Conservation (phyloP, 2,888 invertebrate genomes). For the Eristalis arbustorum region DNA sequence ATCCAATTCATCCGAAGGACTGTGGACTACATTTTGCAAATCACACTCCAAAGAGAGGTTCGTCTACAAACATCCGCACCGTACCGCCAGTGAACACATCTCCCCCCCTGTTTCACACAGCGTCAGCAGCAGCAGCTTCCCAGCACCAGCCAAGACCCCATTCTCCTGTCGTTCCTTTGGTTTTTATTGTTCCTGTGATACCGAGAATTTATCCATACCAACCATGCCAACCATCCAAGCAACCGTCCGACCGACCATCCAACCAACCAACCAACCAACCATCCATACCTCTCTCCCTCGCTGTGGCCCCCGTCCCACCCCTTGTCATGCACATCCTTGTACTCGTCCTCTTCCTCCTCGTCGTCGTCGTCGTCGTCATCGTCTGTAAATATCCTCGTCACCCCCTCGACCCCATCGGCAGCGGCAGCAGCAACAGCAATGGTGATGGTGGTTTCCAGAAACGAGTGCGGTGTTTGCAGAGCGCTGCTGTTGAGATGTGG, state of each 20-base stretch:
- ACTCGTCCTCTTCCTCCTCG: not conserved
- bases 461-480: slow-evolving; percentile 33
- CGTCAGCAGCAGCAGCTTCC: not conserved
- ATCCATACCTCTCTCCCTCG: not conserved
- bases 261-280: not conserved
- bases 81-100: not conserved
- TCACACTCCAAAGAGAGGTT: slow-evolving; percentile 58
- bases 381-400: slow-evolving; percentile 41
- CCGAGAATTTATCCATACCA: slow-evolving; percentile 64
- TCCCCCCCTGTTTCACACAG: not conserved
- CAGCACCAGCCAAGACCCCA: not conserved
- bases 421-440: not conserved
- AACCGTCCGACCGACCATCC: not conserved
- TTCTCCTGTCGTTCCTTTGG: slow-evolving; percentile 58
- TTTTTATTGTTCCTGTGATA: slow-evolving; percentile 66
- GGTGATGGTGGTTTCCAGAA: not conserved
- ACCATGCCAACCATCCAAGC: slow-evolving; percentile 1
- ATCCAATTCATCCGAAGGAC: slow-evolving; percentile 67
- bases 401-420: not conserved
- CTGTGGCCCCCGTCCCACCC: not conserved
- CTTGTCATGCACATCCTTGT: not conserved
- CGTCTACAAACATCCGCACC: slow-evolving; percentile 50
- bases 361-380: not conserved
- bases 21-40: slow-evolving; percentile 69
- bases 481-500: slow-evolving; percentile 38